Evolutionary conservation across 1,140 invertebrate genomes (phyloP).

Genomic region (Araneus ventricosus): DNA sequence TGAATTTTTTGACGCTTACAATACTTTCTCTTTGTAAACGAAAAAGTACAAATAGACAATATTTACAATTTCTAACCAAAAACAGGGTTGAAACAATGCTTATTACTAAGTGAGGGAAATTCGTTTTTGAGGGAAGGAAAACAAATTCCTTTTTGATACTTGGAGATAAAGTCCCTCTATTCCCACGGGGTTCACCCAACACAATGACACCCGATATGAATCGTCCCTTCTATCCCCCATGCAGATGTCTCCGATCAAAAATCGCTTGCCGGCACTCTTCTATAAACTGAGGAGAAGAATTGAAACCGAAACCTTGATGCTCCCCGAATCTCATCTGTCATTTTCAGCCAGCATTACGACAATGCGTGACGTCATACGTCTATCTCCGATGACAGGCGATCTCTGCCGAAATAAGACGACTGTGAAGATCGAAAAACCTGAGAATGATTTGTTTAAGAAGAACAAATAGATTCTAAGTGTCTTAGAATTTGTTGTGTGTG

Average conservation of each 20-base stretch:
- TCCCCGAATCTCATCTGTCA: conserved; percentile 58
- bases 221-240: conserved; percentile 22
- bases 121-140: background rate
- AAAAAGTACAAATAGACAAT: no score
- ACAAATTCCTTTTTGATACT: background rate
- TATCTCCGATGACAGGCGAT: conserved; percentile 60
- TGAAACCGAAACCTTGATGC: conserved; percentile 55
- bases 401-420: conserved; percentile 32
- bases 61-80: background rate
- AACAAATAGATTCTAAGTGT: conserved; percentile 26
- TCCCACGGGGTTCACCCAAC: conserved; percentile 50
- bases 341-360: conserved; percentile 61
- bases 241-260: conserved; percentile 64
- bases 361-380: conserved; percentile 63
- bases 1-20: no score
- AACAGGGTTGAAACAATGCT: background rate
- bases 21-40: no score
- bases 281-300: conserved; percentile 53
- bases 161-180: conserved; percentile 10
- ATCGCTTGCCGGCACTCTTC: conserved; percentile 35
- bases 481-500: background rate
- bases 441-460: conserved; percentile 3
- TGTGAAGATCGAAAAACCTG: conserved; percentile 28
- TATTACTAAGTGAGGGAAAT: background rate
- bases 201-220: conserved; percentile 44